Evolutionary conservation across 2,113 vertebrate genomes (phyloP).

Genomic region (Trogon melanurus): DNA sequence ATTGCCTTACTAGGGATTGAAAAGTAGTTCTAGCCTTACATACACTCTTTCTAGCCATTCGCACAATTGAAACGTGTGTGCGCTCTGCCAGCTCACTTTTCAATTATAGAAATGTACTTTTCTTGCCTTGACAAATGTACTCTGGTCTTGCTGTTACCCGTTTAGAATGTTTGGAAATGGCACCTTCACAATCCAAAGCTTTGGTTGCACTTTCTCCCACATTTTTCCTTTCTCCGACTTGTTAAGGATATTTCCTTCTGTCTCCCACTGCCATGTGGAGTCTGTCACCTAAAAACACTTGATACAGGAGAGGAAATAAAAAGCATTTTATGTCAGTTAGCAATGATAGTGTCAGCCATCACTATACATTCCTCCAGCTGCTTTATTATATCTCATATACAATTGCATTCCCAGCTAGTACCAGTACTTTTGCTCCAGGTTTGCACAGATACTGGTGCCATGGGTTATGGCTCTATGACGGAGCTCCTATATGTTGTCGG

Average conservation of each 20-base stretch:
- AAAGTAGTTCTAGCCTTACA: background rate
- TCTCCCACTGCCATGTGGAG: rapidly evolving
- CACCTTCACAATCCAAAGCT: background rate
- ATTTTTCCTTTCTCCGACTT: background rate
- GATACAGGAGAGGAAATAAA: background rate
- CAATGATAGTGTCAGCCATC: background rate
- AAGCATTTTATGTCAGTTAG: background rate
- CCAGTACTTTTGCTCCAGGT: background rate
- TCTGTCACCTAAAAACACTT: background rate
- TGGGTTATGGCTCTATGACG: rapidly evolving
- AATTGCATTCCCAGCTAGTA: background rate
- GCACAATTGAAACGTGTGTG: background rate
- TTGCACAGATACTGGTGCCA: background rate
- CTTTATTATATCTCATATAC: background rate
- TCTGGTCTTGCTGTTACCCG: background rate
- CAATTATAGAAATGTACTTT: background rate
- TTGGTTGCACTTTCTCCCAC: background rate
- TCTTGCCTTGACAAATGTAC: background rate
- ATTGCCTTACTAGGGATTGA: background rate
- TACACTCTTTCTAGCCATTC: background rate
- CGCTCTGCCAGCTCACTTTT: background rate
- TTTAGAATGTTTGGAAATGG: background rate
- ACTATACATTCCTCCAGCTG: background rate
- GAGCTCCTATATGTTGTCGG: background rate
- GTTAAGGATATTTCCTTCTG: background rate